Base-by-base conservation (phyloP, 2,113 vertebrate genomes). In the Sterna hirundo region DNA sequence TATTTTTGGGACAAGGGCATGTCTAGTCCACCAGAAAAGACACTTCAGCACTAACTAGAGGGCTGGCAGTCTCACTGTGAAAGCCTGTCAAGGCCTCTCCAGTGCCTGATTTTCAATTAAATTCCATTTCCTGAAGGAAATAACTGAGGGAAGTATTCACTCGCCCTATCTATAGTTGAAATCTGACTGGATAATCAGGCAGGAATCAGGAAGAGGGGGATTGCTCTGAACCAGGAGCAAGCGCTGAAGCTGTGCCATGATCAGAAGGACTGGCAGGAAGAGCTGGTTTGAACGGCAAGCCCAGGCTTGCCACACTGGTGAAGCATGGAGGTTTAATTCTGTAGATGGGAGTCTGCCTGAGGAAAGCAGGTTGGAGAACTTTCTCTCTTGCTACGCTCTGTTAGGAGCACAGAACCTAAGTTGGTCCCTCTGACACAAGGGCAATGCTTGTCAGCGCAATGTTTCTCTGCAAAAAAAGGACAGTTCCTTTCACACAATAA, bases 51-150 rank as follows among this genome's bases (percentile, higher is more conserved):
- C 40, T 44, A 36, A 52, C 15, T 42, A 32, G 10, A 57, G 22
- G 29, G 16, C 15, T 32, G 60, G 2, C 11, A 54, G 3, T 70
- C 22, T 57, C 18, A 2, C 14, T 21, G 11, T 32, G 36, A 77
- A 86, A 89, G 7, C 6, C 19, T 64, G 29, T 61, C n/a, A 74
- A 44, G 26, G 7, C 15, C 10, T 60, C 52, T 84, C 44, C 25
- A 32, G 13, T 0, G 9, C 10, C 0, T 1, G 3, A 0, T 22
- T 36, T 87, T 44, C 57, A 2, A 76, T 23, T 6, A 77, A 78
- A 78, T 86, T 74, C 18, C 2, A 10, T 42, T 84, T 92, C 10
- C 60, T 74, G 34, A 34, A 61, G 47, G 26, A 74, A 57, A 65
- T 47, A 61, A 42, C 22, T 26, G 5, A 69, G 11, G 5, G 7